Percentiles rank a stretch among this genome's conserved stretches.
phyloP scores from a whole-genome alignment of 2,113 vertebrate genomes.

The Limnothrissa miodon region DNA sequence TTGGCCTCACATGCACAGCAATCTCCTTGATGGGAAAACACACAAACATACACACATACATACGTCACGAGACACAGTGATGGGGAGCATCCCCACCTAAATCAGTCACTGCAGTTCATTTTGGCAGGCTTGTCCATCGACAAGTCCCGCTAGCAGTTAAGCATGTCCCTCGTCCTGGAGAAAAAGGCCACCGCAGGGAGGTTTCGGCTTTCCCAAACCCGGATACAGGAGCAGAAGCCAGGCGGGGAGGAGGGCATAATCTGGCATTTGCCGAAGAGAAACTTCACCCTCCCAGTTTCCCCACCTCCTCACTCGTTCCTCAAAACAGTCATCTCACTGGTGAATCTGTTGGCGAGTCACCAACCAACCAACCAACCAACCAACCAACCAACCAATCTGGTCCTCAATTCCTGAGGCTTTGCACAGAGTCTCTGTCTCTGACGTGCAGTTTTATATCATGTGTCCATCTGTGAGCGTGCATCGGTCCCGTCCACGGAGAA shows the following conservation, averaged over 20 bases:
- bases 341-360: slow-evolving; percentile 44
- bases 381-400: slow-evolving; percentile 23
- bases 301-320: neutral
- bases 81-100: neutral
- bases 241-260: slow-evolving; percentile 29
- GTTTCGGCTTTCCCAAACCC: neutral
- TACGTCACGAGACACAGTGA: slow-evolving; percentile 14
- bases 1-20: slow-evolving; percentile 75
- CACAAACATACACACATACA: neutral
- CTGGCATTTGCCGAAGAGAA: neutral
- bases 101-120: slow-evolving; percentile 16
- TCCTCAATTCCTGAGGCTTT: slow-evolving; percentile 16
- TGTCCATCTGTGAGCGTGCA: slow-evolving; percentile 36
- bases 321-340: slow-evolving; percentile 34
- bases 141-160: slow-evolving; percentile 10
- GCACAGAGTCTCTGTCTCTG: slow-evolving; percentile 66
- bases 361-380: slow-evolving; percentile 45
- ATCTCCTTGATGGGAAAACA: slow-evolving; percentile 45
- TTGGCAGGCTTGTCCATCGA: slow-evolving; percentile 16
- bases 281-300: neutral
- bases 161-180: slow-evolving; percentile 9
- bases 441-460: neutral
- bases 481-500: neutral
- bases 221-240: slow-evolving; percentile 30
- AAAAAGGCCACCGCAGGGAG: neutral